Percentiles rank a stretch among this genome's conserved stretches.
Conservation (phyloP, 2,888 invertebrate genomes). For the Leuctra nigra region DNA sequence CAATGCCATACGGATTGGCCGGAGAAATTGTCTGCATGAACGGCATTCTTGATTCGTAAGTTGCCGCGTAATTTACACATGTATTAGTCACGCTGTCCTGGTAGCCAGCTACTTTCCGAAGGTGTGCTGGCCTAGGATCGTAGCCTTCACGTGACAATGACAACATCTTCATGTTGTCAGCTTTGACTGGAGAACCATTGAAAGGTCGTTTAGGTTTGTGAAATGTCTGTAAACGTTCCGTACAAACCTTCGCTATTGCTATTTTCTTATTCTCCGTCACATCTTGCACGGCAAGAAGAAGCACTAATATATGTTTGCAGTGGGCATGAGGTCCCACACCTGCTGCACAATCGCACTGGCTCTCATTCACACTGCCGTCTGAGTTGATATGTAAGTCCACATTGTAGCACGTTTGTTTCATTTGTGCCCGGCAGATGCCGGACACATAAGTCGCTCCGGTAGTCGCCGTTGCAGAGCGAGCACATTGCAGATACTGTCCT, state of each 20-base stretch:
- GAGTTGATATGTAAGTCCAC: slow-evolving; percentile 13
- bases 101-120: neutral
- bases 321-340: slow-evolving; percentile 21
- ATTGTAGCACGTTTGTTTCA: slow-evolving; percentile 24
- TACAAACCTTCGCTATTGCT: slow-evolving; percentile 4
- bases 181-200: slow-evolving; percentile 22
- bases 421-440: slow-evolving; percentile 22
- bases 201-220: slow-evolving; percentile 19
- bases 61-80: slow-evolving; percentile 11
- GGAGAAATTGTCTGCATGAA: slow-evolving; percentile 15
- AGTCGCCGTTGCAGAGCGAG: neutral
- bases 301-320: slow-evolving; percentile 23
- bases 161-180: neutral
- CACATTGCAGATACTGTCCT: neutral
- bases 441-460: slow-evolving; percentile 1
- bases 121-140: neutral
- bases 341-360: slow-evolving; percentile 25
- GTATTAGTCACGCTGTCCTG: slow-evolving; percentile 5
- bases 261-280: neutral
- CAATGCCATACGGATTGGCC: slow-evolving; percentile 20
- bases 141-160: no score
- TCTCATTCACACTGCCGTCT: slow-evolving; percentile 14
- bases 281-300: slow-evolving; percentile 11
- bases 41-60: slow-evolving; percentile 19
- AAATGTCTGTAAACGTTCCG: slow-evolving; percentile 21